phyloP scores from a whole-genome alignment of 2,113 vertebrate genomes.

The Phyllostomus discolor region DNA sequence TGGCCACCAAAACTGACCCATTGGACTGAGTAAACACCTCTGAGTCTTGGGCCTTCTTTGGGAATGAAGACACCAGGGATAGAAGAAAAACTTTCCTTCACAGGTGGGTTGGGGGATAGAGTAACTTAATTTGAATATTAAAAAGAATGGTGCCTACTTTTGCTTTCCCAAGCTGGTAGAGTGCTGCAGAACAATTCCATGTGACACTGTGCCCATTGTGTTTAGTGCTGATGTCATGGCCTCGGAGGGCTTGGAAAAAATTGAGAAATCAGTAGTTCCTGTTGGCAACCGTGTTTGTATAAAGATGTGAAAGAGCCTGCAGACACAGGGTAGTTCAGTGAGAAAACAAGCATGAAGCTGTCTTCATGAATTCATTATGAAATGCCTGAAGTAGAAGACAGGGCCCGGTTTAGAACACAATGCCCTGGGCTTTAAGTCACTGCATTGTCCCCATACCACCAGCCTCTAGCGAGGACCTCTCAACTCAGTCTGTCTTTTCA shows the following conservation, averaged over 20 bases:
- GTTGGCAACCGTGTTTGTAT: not conserved
- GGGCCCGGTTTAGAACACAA: not conserved
- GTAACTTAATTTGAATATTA: not conserved
- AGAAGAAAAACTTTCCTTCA: not conserved
- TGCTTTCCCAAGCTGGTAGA: not conserved
- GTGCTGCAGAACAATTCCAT: not conserved
- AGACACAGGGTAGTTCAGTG: not conserved
- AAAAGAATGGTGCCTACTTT: not conserved
- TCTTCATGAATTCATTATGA: slow-evolving; percentile 43
- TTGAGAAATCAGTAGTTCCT: not conserved
- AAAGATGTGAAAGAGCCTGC: not conserved
- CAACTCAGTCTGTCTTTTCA: not conserved
- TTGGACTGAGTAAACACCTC: not conserved
- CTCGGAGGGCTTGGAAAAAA: not conserved
- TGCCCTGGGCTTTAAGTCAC: slow-evolving; percentile 11
- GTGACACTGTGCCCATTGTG: not conserved
- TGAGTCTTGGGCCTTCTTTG: not conserved
- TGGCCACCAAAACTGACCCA: not conserved
- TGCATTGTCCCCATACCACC: not conserved
- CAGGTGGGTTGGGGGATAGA: not conserved
- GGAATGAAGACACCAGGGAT: not conserved
- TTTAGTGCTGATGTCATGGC: not conserved
- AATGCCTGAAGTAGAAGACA: slow-evolving; percentile 16
- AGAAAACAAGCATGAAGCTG: not conserved
- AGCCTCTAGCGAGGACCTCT: not conserved